Base-by-base conservation (phyloP, 1,140 invertebrate species). In the Orchestia grillus region DNA sequence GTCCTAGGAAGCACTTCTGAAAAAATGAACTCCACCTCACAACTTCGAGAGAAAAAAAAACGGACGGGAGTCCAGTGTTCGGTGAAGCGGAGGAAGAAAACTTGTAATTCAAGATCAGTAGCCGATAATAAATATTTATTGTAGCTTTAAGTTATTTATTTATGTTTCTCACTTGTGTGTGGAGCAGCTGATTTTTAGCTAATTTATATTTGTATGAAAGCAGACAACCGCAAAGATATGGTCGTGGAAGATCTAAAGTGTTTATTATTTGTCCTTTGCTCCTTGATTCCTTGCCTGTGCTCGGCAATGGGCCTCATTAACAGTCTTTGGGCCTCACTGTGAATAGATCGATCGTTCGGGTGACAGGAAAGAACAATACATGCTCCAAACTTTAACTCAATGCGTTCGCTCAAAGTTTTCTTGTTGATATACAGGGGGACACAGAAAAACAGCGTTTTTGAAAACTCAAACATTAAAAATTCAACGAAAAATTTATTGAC, bases 71-170 rank as follows among this genome's bases (percentile, higher is more conserved):
- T 44, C 43, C 8, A 44, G 23, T 44, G 19, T 47, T 44, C 23
- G 8, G 92, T 45, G 43, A 47, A 47, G 15, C 36, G 19, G 40
- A 44, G 47, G 45, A 94, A 42, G 3, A 41, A 42, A 19, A 90
- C 42, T 90, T 41, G 4, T 3, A 90, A 6, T 94, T 45, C 44
- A 47, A 40, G 92, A 44, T 77, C 62, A 77, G 62, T 77, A 77
- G 62, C 62, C 62, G 36, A 77, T 77, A 77, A 77, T 77, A 36
- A 94, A 94, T 94, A 94, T 94, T 94, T 94, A 94, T 94, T 94
- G 92, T 94, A 94, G 92, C 92, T 47, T 45, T 45, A 44, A 94
- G 43, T 94, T 94, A 94, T 94, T 94, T 94, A 94, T 94, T 94
- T 23, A 45, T 45, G 92, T 45, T 47, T 47, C 92, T 45, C 44